Conservation (phyloP, 2,888 invertebrate genomes). For the Eupithecia subumbrata region DNA sequence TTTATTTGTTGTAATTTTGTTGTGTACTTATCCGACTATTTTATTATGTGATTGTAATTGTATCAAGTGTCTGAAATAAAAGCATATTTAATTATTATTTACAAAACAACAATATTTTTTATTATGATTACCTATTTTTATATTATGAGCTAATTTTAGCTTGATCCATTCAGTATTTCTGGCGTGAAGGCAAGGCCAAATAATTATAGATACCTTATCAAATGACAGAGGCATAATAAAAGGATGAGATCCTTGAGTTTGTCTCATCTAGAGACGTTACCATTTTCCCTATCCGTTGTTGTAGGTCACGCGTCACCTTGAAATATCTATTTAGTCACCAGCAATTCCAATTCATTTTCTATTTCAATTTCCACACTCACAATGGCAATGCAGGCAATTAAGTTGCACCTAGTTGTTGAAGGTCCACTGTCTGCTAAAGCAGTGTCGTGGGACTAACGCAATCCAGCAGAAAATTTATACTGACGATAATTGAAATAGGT, state of each 20-base stretch:
- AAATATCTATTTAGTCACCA: slow-evolving; percentile 2
- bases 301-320: slow-evolving; percentile 10
- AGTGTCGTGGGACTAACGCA: background rate
- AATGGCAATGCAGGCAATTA: slow-evolving; percentile 29
- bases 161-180: background rate
- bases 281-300: background rate
- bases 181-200: background rate
- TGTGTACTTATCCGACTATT: too few species aligned
- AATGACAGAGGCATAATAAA: background rate
- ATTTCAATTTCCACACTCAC: slow-evolving; percentile 15
- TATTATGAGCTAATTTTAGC: background rate
- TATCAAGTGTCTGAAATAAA: too few species aligned
- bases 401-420: slow-evolving; percentile 15
- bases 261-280: background rate
- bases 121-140: too few species aligned
- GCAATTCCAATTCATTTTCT: slow-evolving; percentile 14
- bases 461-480: background rate
- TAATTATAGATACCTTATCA: background rate
- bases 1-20: too few species aligned
- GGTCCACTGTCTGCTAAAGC: slow-evolving; percentile 8
- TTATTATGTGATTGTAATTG: too few species aligned
- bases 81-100: too few species aligned
- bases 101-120: too few species aligned
- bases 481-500: too few species aligned
- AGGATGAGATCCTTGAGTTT: background rate